Base-by-base conservation (phyloP, 1,140 invertebrate species). In the Drosophila bifasciata region DNA sequence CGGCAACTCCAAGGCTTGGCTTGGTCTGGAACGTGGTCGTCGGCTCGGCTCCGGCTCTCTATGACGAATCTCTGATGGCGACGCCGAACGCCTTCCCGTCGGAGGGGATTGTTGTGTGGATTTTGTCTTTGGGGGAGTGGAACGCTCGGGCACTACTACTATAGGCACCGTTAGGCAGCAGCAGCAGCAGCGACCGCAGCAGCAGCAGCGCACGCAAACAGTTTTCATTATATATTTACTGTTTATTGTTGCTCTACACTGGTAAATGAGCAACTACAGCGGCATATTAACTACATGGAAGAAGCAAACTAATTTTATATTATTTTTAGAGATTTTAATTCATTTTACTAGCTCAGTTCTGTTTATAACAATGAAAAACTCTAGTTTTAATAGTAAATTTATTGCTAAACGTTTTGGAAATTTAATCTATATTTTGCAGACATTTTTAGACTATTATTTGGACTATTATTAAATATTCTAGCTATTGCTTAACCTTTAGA, bases 101-200 rank as follows among this genome's bases (percentile, higher is more conserved):
- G 13, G 3, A 13, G 32, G 11, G 32, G 32, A 36, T 36, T 13
- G 9, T 9, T 9, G 28, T 9, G 28, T 28, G 7, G 25, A 28
- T 28, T 28, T 21, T 19, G 51, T n/a, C n/a, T n/a, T n/a, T 39
- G 44, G 28, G 15, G 39, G 32, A 8, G 17, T n/a, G 7, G 44
- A 25, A 36, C 25, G 39, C 32, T 28, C 60, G 3, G 59, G 19
- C 55, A 77, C 80, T n/a, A n/a, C n/a, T n/a, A n/a, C n/a, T 80
- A 85, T 64, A 85, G 76, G 62, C 81, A 85, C 79, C 79, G 81
- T 86, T 85, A 85, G 81, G 72, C 76, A 69, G 76, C 62, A 56
- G 70, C 55, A 49, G 45, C n/a, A n/a, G 25, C 25, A 25, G 25
- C 25, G 25, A 25, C 25, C 25, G n/a, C n/a, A n/a, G 70, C 55